Percentiles rank a stretch among this genome's conserved stretches.
phyloP scores from a whole-genome alignment of 1,140 invertebrate genomes.

The Centruroides sculpturatus region DNA sequence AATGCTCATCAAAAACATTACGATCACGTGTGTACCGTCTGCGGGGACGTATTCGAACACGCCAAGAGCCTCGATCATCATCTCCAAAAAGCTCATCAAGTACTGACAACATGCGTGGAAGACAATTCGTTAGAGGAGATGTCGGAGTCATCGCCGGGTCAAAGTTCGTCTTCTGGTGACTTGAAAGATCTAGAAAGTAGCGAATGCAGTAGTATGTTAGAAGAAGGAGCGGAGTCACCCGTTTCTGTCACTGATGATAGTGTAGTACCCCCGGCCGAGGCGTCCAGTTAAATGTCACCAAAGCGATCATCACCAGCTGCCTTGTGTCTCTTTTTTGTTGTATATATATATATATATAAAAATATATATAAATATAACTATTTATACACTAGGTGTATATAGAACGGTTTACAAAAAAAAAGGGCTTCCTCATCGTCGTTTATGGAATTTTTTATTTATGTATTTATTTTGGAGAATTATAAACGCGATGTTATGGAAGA shows the following conservation, averaged over 20 bases:
- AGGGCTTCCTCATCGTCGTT: no score
- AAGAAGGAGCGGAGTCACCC: constrained; percentile 4
- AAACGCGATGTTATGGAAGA: no score
- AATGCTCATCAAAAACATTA: constrained; percentile 5
- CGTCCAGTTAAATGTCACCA: background rate
- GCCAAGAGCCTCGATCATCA: constrained; percentile 19
- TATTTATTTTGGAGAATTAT: no score
- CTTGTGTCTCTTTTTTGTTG: no score
- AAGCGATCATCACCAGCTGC: no score
- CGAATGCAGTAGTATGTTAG: constrained; percentile 10
- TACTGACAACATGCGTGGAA: background rate
- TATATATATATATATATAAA: no score
- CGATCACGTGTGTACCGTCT: constrained; percentile 16
- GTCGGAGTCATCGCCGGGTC: constrained; percentile 8
- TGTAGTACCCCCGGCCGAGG: background rate
- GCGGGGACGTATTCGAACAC: constrained; percentile 19
- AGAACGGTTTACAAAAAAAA: no score
- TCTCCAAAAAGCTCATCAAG: constrained; percentile 15
- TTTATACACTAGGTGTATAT: no score
- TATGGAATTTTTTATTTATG: no score
- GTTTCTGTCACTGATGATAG: constrained; percentile 1
- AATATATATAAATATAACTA: no score
- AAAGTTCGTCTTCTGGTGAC: constrained; percentile 12
- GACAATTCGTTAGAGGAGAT: background rate
- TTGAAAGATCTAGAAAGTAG: constrained; percentile 13